Evolutionary conservation across 2,797 vertebrate genomes (phyloP).

Genomic region (Lithobates sylvaticus): DNA sequence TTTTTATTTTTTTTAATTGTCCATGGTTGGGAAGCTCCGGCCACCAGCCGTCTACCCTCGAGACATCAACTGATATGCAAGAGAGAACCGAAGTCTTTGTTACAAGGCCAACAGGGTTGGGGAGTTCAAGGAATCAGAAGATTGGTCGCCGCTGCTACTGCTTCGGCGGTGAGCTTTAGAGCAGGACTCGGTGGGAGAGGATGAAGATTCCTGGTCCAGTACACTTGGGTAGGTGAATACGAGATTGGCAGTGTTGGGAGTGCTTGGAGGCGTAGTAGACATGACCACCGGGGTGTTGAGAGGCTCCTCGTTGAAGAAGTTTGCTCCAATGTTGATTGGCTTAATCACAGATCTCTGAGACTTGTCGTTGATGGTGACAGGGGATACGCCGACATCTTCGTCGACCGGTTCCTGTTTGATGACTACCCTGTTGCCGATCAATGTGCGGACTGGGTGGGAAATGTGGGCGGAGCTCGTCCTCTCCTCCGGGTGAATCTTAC

Average conservation of each 20-base stretch:
- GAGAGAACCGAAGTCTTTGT: constrained; percentile 64
- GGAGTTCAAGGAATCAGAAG: constrained; percentile 98
- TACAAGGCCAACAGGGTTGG: constrained; percentile 96
- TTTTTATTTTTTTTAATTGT: background rate
- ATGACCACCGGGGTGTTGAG: constrained; percentile 97
- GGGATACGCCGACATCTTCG: constrained; percentile 74
- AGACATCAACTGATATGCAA: constrained; percentile 38
- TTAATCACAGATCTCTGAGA: constrained; percentile 96
- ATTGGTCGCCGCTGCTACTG: constrained; percentile 98
- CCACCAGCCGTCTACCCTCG: constrained; percentile 15
- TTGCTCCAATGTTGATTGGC: constrained; percentile 92
- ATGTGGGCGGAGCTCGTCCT: constrained; percentile 79
- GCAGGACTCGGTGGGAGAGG: constrained; percentile 96
- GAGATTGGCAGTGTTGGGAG: constrained; percentile 89
- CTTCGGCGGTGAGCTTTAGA: constrained; percentile 98
- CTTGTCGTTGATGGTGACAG: constrained; percentile 76
- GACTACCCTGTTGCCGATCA: constrained; percentile 81
- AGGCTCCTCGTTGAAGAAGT: constrained; percentile 92
- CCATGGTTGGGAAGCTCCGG: constrained; percentile 45
- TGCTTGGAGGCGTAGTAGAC: constrained; percentile 93
- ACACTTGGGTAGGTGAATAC: constrained; percentile 98
- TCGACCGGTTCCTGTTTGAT: constrained; percentile 96
- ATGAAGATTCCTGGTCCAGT: constrained; percentile 95
- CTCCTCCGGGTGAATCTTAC: constrained; percentile 92
- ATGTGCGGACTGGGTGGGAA: constrained; percentile 82